These are phyloP conservation scores for Erinaceus europaeus DNA, from an alignment of 2,113 vertebrate genomes.

Conservation along the genomic window DNA sequence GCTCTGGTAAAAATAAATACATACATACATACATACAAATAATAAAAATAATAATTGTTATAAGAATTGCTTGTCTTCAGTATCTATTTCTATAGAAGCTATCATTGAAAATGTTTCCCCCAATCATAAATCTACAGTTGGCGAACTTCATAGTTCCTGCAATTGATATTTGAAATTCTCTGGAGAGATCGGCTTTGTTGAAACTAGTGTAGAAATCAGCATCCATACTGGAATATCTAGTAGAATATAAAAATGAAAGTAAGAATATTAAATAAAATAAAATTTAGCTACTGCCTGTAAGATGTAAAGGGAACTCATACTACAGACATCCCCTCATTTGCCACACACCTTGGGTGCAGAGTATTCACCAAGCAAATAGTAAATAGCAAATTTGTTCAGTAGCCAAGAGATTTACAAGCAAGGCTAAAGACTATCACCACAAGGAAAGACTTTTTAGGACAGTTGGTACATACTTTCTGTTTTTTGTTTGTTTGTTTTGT, in stretches of 20 bases:
- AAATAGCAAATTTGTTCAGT: no score
- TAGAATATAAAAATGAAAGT: neutral
- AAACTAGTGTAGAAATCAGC: neutral
- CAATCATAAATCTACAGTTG: conserved; percentile 43
- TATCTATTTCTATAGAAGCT: neutral
- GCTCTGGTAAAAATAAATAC: no score
- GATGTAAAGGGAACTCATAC: neutral
- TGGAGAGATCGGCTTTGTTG: neutral
- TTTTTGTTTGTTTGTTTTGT: neutral
- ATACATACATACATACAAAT: no score
- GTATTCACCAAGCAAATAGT: no score
- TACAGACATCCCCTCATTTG: neutral
- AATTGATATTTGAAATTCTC: conserved; percentile 1
- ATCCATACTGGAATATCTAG: neutral
- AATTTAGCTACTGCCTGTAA: neutral
- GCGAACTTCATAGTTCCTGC: neutral
- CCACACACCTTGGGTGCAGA: neutral
- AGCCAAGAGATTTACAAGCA: no score
- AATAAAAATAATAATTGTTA: no score
- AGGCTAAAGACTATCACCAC: no score
- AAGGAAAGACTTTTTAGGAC: no score
- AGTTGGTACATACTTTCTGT: neutral
- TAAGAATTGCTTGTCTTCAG: neutral
- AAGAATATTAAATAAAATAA: neutral
- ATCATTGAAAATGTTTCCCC: neutral